Evolutionary conservation across 1,140 invertebrate species (phyloP).

Genomic region (Acromyrmex charruanus): DNA sequence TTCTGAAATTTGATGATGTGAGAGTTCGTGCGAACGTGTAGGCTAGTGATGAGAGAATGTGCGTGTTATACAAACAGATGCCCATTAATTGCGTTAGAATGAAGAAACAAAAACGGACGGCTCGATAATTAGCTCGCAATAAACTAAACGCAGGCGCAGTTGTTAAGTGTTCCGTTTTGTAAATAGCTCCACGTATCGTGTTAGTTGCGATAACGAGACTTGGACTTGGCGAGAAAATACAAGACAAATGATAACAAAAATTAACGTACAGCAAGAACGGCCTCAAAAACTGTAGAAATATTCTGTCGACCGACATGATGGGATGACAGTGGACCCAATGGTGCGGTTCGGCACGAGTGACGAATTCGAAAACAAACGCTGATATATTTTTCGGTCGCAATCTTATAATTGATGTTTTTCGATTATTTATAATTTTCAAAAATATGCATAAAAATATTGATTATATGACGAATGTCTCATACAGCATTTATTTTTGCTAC

Average conservation of each 20-base stretch:
- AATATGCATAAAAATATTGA: not conserved
- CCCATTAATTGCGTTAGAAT: constrained; percentile 49
- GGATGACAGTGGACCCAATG: not conserved
- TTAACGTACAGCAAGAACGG: constrained; percentile 65
- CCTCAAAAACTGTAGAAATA: constrained; percentile 63
- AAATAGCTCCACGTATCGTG: constrained; percentile 69
- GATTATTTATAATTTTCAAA: not conserved
- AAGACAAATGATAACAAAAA: constrained; percentile 50
- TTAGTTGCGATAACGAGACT: constrained; percentile 47
- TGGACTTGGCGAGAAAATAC: constrained; percentile 23
- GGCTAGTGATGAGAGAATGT: constrained; percentile 45
- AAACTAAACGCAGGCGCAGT: constrained; percentile 65
- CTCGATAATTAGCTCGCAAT: constrained; percentile 68
- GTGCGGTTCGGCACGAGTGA: not conserved
- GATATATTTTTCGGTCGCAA: not conserved
- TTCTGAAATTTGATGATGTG: constrained; percentile 44
- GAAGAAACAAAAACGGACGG: constrained; percentile 17
- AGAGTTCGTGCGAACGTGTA: constrained; percentile 59
- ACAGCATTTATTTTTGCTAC: not conserved
- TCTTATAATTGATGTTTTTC: not conserved
- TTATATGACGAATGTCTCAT: not conserved
- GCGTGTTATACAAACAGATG: constrained; percentile 17
- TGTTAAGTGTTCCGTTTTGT: constrained; percentile 75
- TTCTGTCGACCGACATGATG: constrained; percentile 48
- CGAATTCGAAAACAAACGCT: not conserved